Evolutionary conservation across 2,113 vertebrate genomes (phyloP).

Genomic region (Mystacornis crossleyi): DNA sequence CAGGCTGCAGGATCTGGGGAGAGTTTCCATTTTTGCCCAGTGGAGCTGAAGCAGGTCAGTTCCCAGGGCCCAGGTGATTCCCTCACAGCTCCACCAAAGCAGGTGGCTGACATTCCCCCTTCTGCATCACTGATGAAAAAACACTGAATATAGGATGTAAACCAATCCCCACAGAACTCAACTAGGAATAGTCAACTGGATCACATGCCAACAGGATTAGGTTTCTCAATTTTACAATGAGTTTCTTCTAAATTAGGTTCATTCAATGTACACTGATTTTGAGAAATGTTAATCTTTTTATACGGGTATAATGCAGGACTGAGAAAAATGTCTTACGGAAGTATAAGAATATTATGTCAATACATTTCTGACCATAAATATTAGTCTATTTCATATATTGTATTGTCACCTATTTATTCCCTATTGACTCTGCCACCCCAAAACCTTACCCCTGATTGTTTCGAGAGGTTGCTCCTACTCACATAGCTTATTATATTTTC

Average conservation of each 20-base stretch:
- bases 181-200: neutral
- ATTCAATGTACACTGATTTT: neutral
- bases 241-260: neutral
- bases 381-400: neutral
- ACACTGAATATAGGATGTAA: neutral
- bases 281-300: neutral
- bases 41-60: neutral
- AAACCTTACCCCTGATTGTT: neutral
- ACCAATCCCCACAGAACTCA: neutral
- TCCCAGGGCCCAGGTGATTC: neutral
- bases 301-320: neutral
- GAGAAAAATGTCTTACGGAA: neutral
- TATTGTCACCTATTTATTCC: neutral
- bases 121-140: neutral
- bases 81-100: neutral
- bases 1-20: neutral
- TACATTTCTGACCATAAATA: neutral
- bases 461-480: neutral
- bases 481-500: neutral
- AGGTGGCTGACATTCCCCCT: accelerated
- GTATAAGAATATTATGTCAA: neutral
- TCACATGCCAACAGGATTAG: neutral
- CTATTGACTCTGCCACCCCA: neutral
- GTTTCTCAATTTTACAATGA: neutral
- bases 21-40: neutral